These are phyloP conservation scores for Achroia grisella DNA, from an alignment of 1,140 invertebrate genomes.

Conservation along the genomic window DNA sequence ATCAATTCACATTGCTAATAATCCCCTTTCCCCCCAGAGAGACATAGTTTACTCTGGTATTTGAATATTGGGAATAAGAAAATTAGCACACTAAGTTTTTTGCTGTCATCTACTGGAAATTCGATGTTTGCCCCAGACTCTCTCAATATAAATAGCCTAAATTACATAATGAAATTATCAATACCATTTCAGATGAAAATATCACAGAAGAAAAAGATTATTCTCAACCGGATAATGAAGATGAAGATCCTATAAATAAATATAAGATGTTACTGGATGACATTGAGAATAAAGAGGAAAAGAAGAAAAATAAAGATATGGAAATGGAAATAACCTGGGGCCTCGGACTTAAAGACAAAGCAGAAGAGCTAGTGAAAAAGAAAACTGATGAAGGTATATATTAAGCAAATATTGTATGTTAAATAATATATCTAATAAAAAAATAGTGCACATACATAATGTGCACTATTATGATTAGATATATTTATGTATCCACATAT, in stretches of 20 bases:
- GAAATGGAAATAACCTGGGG: slow-evolving; percentile 92
- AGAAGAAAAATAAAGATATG: slow-evolving; percentile 82
- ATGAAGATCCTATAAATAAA: slow-evolving; percentile 78
- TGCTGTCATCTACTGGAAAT: too few relatives aligned
- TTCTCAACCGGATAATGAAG: slow-evolving; percentile 45
- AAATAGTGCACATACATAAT: too few relatives aligned
- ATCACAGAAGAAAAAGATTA: slow-evolving; percentile 19
- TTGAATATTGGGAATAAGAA: too few relatives aligned
- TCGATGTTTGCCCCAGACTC: too few relatives aligned
- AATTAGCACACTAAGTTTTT: too few relatives aligned
- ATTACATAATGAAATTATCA: too few relatives aligned
- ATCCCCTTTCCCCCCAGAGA: too few relatives aligned
- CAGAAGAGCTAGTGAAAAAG: slow-evolving; percentile 79
- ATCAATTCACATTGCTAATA: too few relatives aligned
- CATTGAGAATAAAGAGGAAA: slow-evolving; percentile 82
- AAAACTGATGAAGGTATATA: slow-evolving; percentile 50
- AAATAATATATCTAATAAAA: too few relatives aligned
- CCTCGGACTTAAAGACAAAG: slow-evolving; percentile 81
- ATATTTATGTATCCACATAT: too few relatives aligned
- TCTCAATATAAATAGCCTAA: too few relatives aligned
- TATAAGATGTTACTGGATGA: slow-evolving; percentile 83
- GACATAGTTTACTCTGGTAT: too few relatives aligned
- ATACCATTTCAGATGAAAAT: slow-evolving; percentile 27
- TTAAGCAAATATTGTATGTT: neutral
- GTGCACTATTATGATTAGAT: neutral